Evolutionary conservation across 1,140 invertebrate species (phyloP), one percentile per base, ranked within the genome.

Genomic region (Melitaea cinxia): DNA sequence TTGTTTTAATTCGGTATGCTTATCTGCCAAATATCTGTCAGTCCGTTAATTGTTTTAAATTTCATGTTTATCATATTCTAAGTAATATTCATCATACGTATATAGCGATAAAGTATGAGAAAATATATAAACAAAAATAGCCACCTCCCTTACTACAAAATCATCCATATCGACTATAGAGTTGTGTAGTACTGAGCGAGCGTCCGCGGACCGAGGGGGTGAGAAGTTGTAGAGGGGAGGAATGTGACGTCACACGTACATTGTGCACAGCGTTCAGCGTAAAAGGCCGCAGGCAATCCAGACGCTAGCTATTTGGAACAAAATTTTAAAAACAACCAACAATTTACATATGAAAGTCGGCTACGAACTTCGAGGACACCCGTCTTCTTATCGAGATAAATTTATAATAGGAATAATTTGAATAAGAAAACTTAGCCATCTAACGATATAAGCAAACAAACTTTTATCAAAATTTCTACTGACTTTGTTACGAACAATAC

Each of bases 161-260:
- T 55, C 63, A 49, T 56, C 63, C 63, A 53, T 65, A 65, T 65
- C 56, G 63, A 65, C 63, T 65, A 58, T 37, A 65, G 55, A 59
- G 37, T 45, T 17, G 50, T 65, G 59, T 42, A 42, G 35, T n/a
- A 5, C 3, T 14, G 19, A 7, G 47, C 15, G 33, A n/a, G 50
- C 15, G 59, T 42, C 17, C 12, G 54, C 23, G 54, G 35, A 26
- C 19, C 35, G 54, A 24, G 19, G 45, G 12, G 56, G n/a, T 21
- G 45, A 33, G 30, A 10, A 19, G 54, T 5, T 0, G 52, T 7
- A 21, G 55, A 26, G 37, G 57, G 30, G 9, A 35, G 35, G 30
- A 17, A 19, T 15, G 15, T 59, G 63, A 65, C 63, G 63, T 65
- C 63, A 65, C 55, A 50, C 47, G 55, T 52, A 53, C 62, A 52